Base-by-base conservation (phyloP, 2,797 vertebrate species). In the Zalophus californianus region DNA sequence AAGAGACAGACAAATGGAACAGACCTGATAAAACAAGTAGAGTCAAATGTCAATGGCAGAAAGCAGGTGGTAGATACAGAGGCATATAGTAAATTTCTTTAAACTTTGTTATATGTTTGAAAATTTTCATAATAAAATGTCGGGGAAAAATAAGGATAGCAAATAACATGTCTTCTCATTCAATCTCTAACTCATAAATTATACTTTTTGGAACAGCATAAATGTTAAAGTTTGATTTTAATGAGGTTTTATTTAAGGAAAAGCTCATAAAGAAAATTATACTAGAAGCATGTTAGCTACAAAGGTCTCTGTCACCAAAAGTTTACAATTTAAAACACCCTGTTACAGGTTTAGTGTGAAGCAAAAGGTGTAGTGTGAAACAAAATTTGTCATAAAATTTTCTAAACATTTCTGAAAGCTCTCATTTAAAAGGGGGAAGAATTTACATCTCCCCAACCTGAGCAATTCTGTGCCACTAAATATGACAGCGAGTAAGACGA, bases 121-220 rank as follows among this genome's bases (percentile, higher is more conserved):
- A 91, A 80, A 20, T 60, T 80, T 91, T 93, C 77, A 25, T 86
- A 91, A 94, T 62, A 80, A 94, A 95, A 92, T 78, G 23, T 35
- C 85, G 32, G 2, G 18, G 72, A 15, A 48, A 91, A 90, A 93
- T 72, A 97, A 91, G 50, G 72, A 91, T 1, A 95, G 79, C 80
- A 93, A 90, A 75, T 54, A 94, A 97, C 88, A 92, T 66, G 52
- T 91, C 83, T 94, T 93, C 94, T 95, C 75, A 78, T 88, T 96
- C 72, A 95, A 52, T 50, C 38, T 89, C 48, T 77, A 93, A 60
- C 27, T 68, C 83, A 5, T 25, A 87, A 80, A 91, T 84, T 91
- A 41, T 50, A n/a, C 60, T 90, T 96, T 83, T 38, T 38, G 23
- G n/a, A 85, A 77, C 3, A 64, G 68, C 25, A 62, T 88, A 94